phyloP scores from a whole-genome alignment of 2,797 vertebrate genomes.

The Notolabrus celidotus region DNA sequence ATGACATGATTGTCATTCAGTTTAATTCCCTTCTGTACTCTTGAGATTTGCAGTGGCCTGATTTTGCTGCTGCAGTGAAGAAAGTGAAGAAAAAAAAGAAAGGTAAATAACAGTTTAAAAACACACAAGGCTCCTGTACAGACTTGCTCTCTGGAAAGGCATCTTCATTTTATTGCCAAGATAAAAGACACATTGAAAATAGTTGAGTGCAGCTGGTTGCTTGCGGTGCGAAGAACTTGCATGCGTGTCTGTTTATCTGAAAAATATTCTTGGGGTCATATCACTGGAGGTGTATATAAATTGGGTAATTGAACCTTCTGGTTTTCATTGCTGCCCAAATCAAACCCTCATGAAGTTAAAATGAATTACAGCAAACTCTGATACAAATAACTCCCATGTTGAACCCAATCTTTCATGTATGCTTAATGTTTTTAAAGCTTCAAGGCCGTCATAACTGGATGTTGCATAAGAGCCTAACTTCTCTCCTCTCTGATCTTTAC shows the following conservation, averaged over 20 bases:
- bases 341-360: constrained; percentile 43
- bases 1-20: constrained; percentile 79
- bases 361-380: constrained; percentile 25
- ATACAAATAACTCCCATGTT: constrained; percentile 57
- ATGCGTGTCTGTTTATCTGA: constrained; percentile 60
- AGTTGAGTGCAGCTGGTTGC: constrained; percentile 62
- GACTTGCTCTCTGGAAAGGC: constrained; percentile 65
- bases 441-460: constrained; percentile 27
- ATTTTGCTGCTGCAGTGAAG: constrained; percentile 51
- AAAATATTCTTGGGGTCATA: constrained; percentile 38
- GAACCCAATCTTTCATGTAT: constrained; percentile 10
- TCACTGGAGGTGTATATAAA: constrained; percentile 39
- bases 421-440: constrained; percentile 28
- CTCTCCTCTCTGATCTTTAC: constrained; percentile 46
- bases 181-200: constrained; percentile 72
- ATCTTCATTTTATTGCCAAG: constrained; percentile 66
- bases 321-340: constrained; percentile 43
- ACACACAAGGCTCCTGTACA: constrained; percentile 47
- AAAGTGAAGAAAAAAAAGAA: too few species aligned
- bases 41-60: constrained; percentile 48
- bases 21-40: constrained; percentile 62
- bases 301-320: constrained; percentile 44
- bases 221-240: constrained; percentile 6
- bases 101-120: constrained; percentile 71
- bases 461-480: constrained; percentile 43